Evolutionary conservation across 2,113 vertebrate species (phyloP).

Genomic region (Petaurus breviceps): DNA sequence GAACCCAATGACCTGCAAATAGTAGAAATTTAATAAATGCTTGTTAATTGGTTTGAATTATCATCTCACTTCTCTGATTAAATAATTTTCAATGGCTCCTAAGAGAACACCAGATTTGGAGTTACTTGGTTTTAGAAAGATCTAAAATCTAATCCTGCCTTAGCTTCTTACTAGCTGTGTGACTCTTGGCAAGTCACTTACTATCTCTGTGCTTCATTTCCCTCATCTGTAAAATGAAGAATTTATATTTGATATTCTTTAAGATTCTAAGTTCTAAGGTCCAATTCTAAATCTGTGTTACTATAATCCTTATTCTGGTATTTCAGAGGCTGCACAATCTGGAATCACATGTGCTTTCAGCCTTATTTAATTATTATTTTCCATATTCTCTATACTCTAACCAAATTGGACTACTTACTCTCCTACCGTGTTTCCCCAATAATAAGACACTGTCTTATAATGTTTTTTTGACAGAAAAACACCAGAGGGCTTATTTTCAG

Average conservation of each 20-base stretch:
- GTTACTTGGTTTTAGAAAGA: neutral
- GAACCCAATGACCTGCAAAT: neutral
- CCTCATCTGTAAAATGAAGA: neutral
- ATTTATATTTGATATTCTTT: neutral
- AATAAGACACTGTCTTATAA: too few species aligned
- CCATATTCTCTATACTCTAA: neutral
- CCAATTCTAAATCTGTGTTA: neutral
- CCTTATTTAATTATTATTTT: neutral
- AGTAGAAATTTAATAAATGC: neutral
- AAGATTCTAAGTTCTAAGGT: neutral
- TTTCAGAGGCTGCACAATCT: neutral
- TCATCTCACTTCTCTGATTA: neutral
- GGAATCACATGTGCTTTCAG: neutral
- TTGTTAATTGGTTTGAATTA: neutral
- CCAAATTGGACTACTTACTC: neutral
- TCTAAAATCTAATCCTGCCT: neutral
- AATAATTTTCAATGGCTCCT: neutral
- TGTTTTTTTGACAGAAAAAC: too few species aligned
- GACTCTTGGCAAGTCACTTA: neutral
- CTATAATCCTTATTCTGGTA: neutral
- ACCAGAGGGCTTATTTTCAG: too few species aligned
- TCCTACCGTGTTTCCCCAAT: too few species aligned
- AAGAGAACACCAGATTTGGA: neutral
- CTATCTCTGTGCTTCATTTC: neutral
- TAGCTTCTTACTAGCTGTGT: neutral